Base-by-base conservation (phyloP, 2,888 invertebrate species). In the Dimorphilus gyrociliatus region DNA sequence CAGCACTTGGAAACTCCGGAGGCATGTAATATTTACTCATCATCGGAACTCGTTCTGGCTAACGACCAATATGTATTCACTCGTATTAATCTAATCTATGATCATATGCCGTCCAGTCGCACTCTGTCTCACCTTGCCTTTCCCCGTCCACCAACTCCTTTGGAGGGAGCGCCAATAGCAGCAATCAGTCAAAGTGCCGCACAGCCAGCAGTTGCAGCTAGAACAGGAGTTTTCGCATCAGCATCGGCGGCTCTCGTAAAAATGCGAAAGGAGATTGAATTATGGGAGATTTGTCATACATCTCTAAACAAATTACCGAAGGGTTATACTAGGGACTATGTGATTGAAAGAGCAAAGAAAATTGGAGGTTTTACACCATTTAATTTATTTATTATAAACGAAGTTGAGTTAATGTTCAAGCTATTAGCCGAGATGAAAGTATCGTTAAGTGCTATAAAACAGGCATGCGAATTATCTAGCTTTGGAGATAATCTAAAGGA, bases 11-110 rank as follows among this genome's bases (percentile, higher is more conserved):
- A 60, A 26, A 47, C 47, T 3, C 52, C 60, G n/a, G 60, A 61
- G 37, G 60, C 53, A 6, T 59, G 58, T 32, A 57, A 60, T 37
- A 37, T 61, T 4, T 55, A 61, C 32, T 48, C 55, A 5, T 50
- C 49, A 29, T 40, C 46, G 5, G 61, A 61, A 54, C 57, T 61
- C 36, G 32, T 56, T 14, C 47, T 58, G 7, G 59, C 57, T 27
- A 56, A 60, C 45, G 60, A 61, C 35, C 57, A 59, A 47, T 60
- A 58, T 39, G 45, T 60, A n/a, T 58, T 56, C 37, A 60, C 55
- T 3, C 39, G 60, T 17, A 48, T 61, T 16, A 59, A 60, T 41
- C 50, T 48, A 32, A 42, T 61, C 21, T 54, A 52, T 42, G 60
- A 60, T 37, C 40, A 45, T 27, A 53, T 61, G 51, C 59, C 56